Evolutionary conservation across 2,797 vertebrate species (phyloP).

Genomic region (Chromobotia macracanthus): DNA sequence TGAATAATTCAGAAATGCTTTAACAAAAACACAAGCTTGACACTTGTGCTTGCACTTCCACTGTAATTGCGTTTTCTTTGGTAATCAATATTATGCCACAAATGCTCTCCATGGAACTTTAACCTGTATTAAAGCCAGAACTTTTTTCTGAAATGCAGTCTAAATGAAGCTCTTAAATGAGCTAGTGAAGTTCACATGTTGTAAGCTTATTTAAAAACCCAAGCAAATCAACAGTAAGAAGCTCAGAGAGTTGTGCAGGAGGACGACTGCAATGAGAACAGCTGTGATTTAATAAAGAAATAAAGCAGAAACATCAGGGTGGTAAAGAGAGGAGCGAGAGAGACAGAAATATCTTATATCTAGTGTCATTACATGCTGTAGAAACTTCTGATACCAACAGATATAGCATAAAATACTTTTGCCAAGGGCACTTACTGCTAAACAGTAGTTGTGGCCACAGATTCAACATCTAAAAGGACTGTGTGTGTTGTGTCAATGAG

Average conservation of each 20-base stretch:
- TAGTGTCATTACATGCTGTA: not conserved
- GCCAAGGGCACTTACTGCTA: too few relatives aligned
- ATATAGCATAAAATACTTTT: too few relatives aligned
- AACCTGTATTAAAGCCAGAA: not conserved
- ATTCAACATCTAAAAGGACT: too few relatives aligned
- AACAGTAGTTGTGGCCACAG: too few relatives aligned
- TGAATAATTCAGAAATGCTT: too few relatives aligned
- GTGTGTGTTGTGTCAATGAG: too few relatives aligned
- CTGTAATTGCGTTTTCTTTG: too few relatives aligned
- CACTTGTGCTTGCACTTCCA: not conserved
- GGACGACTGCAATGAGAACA: not conserved
- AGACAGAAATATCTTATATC: conserved; percentile 35
- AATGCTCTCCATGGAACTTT: not conserved
- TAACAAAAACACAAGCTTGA: not conserved
- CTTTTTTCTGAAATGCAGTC: not conserved
- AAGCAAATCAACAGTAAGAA: conserved; percentile 24
- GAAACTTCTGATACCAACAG: not conserved
- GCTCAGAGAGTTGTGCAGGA: conserved; percentile 42
- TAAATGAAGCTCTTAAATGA: conserved; percentile 2
- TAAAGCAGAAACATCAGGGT: conserved; percentile 24
- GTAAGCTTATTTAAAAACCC: conserved; percentile 1
- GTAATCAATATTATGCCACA: not conserved
- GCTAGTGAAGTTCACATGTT: conserved; percentile 36
- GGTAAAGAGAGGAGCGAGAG: conserved; percentile 20
- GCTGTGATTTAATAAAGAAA: conserved; percentile 13